Percentiles rank a stretch among this genome's conserved stretches.
Evolutionary conservation across 2,113 vertebrate species (phyloP).

Genomic region (Camelus dromedarius): DNA sequence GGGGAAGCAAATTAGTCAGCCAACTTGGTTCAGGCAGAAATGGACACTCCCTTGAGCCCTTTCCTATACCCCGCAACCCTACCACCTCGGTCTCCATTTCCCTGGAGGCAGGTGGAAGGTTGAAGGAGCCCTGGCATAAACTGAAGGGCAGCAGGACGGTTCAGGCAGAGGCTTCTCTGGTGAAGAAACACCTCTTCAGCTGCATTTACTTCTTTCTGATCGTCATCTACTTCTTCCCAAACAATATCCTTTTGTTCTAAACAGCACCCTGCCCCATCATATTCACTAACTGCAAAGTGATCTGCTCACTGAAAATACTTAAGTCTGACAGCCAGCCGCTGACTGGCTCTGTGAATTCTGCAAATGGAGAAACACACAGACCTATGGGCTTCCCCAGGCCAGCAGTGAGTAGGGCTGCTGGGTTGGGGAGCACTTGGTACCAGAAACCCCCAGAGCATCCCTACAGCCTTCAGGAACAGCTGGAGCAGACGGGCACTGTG

Average conservation of each 20-base stretch:
- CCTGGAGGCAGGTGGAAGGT: background rate
- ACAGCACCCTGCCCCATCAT: background rate
- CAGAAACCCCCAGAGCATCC: background rate
- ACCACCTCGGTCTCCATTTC: background rate
- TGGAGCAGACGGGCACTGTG: fast-evolving
- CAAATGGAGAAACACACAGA: background rate
- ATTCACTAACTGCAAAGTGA: background rate
- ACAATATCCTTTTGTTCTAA: background rate
- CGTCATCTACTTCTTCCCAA: background rate
- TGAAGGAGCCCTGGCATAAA: background rate
- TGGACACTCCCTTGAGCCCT: background rate
- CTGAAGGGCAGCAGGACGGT: background rate
- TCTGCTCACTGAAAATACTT: background rate
- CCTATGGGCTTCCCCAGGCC: background rate
- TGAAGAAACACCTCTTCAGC: background rate
- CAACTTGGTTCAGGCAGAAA: background rate
- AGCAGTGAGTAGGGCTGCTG: background rate
- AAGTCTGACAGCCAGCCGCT: background rate
- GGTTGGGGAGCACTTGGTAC: slow-evolving; percentile 54
- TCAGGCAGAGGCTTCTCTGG: background rate
- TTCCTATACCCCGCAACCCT: background rate
- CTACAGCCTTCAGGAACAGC: background rate
- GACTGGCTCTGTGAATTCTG: background rate
- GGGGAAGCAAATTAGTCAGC: background rate
- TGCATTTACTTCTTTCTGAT: background rate